Conservation (phyloP, 2,888 invertebrate genomes). For the Plutella xylostella region DNA sequence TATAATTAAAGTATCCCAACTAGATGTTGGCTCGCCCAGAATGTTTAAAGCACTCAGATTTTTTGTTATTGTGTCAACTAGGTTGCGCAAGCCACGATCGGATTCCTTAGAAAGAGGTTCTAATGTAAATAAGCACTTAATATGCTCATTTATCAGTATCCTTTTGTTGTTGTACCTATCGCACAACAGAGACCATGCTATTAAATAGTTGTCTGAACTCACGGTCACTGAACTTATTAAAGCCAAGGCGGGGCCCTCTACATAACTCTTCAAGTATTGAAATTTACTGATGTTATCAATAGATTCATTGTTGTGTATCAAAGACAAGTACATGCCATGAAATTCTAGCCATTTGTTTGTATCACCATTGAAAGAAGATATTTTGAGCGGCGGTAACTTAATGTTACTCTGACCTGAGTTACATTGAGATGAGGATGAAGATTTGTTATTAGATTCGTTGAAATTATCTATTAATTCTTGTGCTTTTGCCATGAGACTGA, state of each 20-base stretch:
- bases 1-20: conserved; percentile 16
- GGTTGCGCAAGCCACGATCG: conserved; percentile 13
- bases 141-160: conserved; percentile 17
- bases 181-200: conserved; percentile 13
- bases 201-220: conserved; percentile 13
- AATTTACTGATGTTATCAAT: conserved; percentile 19
- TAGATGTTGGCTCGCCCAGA: conserved; percentile 18
- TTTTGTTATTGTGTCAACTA: conserved; percentile 19
- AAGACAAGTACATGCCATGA: background rate
- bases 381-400: background rate
- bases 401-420: background rate
- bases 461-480: too few species aligned
- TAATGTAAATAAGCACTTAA: conserved; percentile 5
- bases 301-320: conserved; percentile 12
- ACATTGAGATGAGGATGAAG: background rate
- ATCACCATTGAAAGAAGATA: background rate
- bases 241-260: conserved; percentile 19
- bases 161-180: conserved; percentile 16
- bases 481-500: too few species aligned
- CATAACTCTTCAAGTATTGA: conserved; percentile 18
- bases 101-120: background rate
- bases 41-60: conserved; percentile 19
- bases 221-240: conserved; percentile 17
- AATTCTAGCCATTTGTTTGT: background rate
- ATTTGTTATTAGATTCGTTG: background rate